A percentile compares a stretch with the other conserved stretches of the same genome.
Conservation (phyloP, 2,797 vertebrate genomes). For the Lacerta viridis region DNA sequence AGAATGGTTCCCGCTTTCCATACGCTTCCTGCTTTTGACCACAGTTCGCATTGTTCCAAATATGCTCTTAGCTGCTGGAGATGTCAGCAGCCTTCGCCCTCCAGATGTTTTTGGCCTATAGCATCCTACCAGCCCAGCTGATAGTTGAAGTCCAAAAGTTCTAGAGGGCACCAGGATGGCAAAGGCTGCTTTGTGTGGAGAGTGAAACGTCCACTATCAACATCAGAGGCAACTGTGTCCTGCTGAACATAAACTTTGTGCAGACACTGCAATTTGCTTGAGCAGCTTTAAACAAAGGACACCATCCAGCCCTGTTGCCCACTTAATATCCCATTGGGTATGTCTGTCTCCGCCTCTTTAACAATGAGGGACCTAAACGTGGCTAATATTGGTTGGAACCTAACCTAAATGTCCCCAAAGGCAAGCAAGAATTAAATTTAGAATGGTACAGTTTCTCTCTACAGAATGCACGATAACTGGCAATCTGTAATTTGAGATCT, state of each 20-base stretch:
- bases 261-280: background rate
- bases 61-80: background rate
- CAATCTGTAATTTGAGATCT: too few relatives aligned
- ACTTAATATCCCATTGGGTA: background rate
- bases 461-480: too few relatives aligned
- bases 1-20: constrained; percentile 16
- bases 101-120: too few relatives aligned
- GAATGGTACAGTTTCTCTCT: too few relatives aligned
- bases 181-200: background rate
- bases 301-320: background rate
- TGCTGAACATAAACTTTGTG: background rate
- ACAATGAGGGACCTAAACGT: background rate
- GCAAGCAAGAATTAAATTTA: too few relatives aligned
- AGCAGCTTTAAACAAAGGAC: background rate
- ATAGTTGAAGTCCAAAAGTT: too few relatives aligned
- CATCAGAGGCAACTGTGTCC: background rate
- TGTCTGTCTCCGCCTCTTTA: too few relatives aligned
- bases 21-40: background rate
- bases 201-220: constrained; percentile 46
- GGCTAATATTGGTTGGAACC: background rate
- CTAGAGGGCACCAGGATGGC: too few relatives aligned
- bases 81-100: background rate
- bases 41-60: background rate
- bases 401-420: background rate
- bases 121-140: too few relatives aligned